Evolutionary conservation across 2,888 invertebrate species (phyloP), one percentile per base, ranked within the genome.

Genomic region (Philaethria dido): DNA sequence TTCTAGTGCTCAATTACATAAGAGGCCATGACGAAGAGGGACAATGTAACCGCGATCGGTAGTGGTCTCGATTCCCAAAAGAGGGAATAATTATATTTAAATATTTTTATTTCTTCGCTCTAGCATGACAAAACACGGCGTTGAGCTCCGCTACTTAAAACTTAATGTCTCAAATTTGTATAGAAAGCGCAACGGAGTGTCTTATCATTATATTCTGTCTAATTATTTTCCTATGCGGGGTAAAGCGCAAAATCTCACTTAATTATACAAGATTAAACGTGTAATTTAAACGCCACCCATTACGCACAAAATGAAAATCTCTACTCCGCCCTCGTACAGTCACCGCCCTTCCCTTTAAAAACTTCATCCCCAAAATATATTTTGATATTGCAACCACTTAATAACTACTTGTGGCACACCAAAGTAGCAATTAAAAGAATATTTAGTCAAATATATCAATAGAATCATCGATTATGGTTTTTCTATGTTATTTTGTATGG

Each of bases 311-410:
- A 88, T 88, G 87, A 84, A 89, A 85, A 89, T 85, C 85, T 82
- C 83, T 78, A 78, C 80, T 72, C 42, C 57, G 64, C 64, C 62
- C 63, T 68, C 62, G 55, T 64, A 67, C 66, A 42, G 29, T 59
- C 54, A 78, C 84, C 88, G 86, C 89, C 87, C 78, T 77, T 73
- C 89, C 87, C 78, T 77, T 73, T 73, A 66, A 65, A 68, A 68
- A 68, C 67, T 44, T 47, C 57, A 69, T 69, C 68, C 22, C 64
- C 65, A 80, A 80, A 82, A 83, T 82, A 80, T 87, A 89, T 88
- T 88, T 87, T 87, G 85, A 83, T 85, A 73, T 84, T 75, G 88
- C 89, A 85, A 91, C 90, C 88, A 70, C 85, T 84, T 89, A 90
- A 91, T 89, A 80, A 78, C 71, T 76, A 81, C 84, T 79, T 85